Base-by-base conservation (phyloP, 92 coral and sea anemone species). In the Actinostola sp. region DNA sequence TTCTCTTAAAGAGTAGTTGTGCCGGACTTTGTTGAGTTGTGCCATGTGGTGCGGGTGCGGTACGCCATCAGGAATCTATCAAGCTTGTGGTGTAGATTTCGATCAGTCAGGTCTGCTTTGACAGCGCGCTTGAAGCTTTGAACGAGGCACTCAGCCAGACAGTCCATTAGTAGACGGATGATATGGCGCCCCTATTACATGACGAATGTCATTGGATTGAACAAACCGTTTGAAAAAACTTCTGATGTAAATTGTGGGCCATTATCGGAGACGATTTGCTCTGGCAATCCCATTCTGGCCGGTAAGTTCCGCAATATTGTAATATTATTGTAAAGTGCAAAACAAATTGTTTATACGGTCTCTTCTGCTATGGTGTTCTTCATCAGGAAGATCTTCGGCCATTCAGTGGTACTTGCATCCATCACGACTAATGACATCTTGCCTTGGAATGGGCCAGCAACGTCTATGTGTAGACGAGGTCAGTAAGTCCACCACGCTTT, bases 401-500 rank as follows among this genome's bases (percentile, higher is more conserved):
- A 73, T 61, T 73, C 61, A n/a, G n/a, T n/a, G 70, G 79, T 60
- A 50, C 49, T 61, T 19, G 73, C 82, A 53, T 76, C 82, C 30
- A 66, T 53, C 27, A 54, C 34, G 19, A 76, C 82, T 39, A 76
- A 12, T 24, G 64, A 45, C 73, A 76, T 76, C 38, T 53, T 45
- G 28, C 73, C 81, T 43, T 46, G 73, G 42, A 76, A 51, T 27
- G 81, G 81, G 17, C 81, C 81, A 6, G 73, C 81, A 16, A 75
- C 45, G 55, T 81, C 77, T 56, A 81, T 83, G 51, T 84, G 89
- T 9, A 66, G 51, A n/a, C 80, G 54, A 36, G 75, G 71, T 84
- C 84, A 84, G 49, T 75, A 64, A 11, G 86, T 76, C 86, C 86
- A 81, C 81, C 72, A 74, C 66, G 58, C 72, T 82, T 82, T 45